Conservation (phyloP, 2,888 invertebrate species). For the Phymatocera aterrima region DNA sequence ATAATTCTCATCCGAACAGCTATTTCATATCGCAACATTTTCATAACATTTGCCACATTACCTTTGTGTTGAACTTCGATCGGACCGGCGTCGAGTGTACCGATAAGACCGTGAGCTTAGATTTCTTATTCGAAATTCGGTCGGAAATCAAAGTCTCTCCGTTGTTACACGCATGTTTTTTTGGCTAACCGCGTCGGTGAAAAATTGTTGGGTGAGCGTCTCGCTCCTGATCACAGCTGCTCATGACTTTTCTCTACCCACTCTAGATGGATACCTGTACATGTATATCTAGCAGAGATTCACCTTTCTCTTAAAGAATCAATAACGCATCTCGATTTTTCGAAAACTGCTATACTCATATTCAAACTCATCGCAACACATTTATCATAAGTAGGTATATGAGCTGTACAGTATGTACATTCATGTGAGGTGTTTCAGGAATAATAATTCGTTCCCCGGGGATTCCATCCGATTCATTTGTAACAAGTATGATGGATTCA, state of each 20-base stretch:
- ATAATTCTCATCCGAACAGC: constrained; percentile 44
- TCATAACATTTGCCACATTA: background rate
- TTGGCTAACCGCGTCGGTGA: background rate
- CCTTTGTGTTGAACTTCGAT: too few species aligned
- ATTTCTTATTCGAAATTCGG: background rate
- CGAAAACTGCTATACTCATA: background rate
- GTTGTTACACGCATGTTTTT: too few species aligned
- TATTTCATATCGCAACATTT: constrained; percentile 33
- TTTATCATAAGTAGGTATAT: background rate
- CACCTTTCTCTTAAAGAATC: constrained; percentile 17
- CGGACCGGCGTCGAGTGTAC: background rate
- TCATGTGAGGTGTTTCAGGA: constrained; percentile 7
- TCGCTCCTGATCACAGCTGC: background rate
- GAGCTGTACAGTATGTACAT: background rate
- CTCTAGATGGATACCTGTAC: background rate
- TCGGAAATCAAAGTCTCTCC: too few species aligned
- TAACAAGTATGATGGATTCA: constrained; percentile 57
- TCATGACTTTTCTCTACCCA: background rate
- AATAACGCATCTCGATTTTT: background rate
- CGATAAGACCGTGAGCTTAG: background rate
- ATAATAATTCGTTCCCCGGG: constrained; percentile 45
- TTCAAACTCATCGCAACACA: background rate
- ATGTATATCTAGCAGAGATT: background rate
- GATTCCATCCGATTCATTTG: constrained; percentile 43
- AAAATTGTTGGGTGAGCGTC: background rate